These are phyloP conservation scores for Meliscaeva auricollis DNA, from an alignment of 2,888 invertebrate species.

Conservation along the genomic window DNA sequence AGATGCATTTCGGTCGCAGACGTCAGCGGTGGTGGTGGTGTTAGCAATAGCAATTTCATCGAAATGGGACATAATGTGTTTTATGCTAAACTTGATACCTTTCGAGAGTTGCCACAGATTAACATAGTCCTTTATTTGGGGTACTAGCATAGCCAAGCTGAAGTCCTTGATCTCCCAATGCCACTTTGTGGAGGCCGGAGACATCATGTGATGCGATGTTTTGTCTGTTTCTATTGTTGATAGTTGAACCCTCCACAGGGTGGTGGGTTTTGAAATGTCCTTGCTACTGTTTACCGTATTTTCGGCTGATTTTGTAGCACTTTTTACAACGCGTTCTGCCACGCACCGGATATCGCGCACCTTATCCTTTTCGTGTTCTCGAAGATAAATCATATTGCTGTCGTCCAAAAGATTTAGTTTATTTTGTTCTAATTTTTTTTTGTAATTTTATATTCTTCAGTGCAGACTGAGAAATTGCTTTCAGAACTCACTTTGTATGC, in stretches of 20 bases:
- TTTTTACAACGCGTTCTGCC: conserved; percentile 19
- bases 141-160: conserved; percentile 75
- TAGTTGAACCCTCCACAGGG: not conserved
- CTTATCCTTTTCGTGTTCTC: not conserved
- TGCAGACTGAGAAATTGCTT: conserved; percentile 51
- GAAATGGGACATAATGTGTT: conserved; percentile 52
- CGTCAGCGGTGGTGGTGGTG: conserved; percentile 6
- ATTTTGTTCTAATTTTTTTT: not conserved
- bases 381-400: not conserved
- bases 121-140: conserved; percentile 79
- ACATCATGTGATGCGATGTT: not conserved
- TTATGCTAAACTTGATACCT: conserved; percentile 79
- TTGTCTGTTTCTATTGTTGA: not conserved
- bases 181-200: conserved; percentile 14
- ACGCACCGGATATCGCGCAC: conserved; percentile 33
- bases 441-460: conserved; percentile 34
- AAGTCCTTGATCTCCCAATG: conserved; percentile 77
- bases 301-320: conserved; percentile 36
- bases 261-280: conserved; percentile 5
- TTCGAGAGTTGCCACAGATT: conserved; percentile 79
- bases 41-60: conserved; percentile 21
- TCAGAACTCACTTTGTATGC: conserved; percentile 57
- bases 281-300: conserved; percentile 1
- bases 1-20: conserved; percentile 14
- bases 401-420: not conserved